Conservation (phyloP, 2,113 vertebrate species). For the Crocuta crocuta region DNA sequence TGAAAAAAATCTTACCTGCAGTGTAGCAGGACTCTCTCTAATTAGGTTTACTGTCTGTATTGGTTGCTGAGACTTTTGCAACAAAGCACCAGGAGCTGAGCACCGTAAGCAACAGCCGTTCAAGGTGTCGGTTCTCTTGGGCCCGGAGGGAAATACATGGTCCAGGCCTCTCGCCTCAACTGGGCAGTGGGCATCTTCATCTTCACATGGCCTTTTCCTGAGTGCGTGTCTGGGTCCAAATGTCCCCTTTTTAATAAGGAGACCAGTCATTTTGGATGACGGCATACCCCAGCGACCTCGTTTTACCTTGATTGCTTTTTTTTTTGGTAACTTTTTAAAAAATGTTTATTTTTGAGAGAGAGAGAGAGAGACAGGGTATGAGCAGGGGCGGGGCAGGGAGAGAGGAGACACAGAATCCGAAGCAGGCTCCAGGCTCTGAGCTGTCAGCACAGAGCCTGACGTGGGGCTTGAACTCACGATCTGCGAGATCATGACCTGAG, state of each 20-base stretch:
- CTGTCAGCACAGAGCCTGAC: too few relatives aligned
- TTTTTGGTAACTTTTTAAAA: too few relatives aligned
- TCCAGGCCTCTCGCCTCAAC: background rate
- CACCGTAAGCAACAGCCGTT: background rate
- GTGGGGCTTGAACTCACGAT: too few relatives aligned
- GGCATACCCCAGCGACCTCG: background rate
- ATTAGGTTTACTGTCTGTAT: background rate
- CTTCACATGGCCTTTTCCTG: background rate
- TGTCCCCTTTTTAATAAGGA: background rate
- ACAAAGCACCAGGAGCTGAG: rapidly evolving
- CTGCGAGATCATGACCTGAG: too few relatives aligned
- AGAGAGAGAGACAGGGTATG: too few relatives aligned
- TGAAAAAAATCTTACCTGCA: background rate
- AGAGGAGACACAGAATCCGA: too few relatives aligned
- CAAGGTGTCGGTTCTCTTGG: background rate
- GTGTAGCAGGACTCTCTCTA: background rate
- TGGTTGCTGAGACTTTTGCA: background rate
- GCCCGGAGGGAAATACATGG: background rate
- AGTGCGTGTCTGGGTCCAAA: background rate
- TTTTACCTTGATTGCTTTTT: background rate
- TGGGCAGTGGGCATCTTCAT: background rate
- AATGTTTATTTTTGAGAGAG: too few relatives aligned
- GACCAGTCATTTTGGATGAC: too few relatives aligned
- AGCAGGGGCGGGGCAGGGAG: too few relatives aligned
- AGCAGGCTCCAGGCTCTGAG: too few relatives aligned